phyloP scores from a whole-genome alignment of 2,113 vertebrate genomes.

The Protobothrops mucrosquamatus region DNA sequence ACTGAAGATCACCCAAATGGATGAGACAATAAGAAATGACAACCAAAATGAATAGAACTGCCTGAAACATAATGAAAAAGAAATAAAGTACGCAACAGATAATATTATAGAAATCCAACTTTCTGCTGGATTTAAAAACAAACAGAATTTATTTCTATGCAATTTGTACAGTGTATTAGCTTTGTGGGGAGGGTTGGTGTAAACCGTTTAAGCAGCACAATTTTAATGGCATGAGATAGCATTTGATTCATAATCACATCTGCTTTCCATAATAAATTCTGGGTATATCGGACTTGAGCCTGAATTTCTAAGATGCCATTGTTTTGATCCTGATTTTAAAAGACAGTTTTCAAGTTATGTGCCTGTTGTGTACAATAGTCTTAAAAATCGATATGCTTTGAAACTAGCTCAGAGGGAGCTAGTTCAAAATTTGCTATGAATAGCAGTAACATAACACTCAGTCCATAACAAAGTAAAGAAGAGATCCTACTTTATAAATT shows the following conservation, averaged over 20 bases:
- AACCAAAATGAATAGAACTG: background rate
- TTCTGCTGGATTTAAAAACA: background rate
- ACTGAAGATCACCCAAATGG: background rate
- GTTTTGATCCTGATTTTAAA: background rate
- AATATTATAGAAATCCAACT: background rate
- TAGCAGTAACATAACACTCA: background rate
- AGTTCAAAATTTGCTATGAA: background rate
- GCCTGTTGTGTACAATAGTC: background rate
- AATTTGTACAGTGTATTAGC: background rate
- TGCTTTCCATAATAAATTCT: background rate
- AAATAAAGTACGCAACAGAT: background rate
- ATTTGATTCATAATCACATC: constrained; percentile 17
- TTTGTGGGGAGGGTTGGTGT: background rate
- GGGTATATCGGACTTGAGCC: background rate
- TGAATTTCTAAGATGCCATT: background rate
- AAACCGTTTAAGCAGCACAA: background rate
- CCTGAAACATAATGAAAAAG: background rate
- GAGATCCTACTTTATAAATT: background rate
- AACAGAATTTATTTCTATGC: background rate
- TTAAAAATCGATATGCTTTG: background rate
- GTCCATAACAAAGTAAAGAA: background rate
- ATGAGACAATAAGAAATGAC: background rate
- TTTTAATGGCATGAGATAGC: background rate
- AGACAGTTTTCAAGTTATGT: background rate
- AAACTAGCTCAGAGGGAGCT: background rate